These are phyloP conservation scores for Euleptes europaea DNA, from an alignment of 2,113 vertebrate species.

Conservation along the genomic window DNA sequence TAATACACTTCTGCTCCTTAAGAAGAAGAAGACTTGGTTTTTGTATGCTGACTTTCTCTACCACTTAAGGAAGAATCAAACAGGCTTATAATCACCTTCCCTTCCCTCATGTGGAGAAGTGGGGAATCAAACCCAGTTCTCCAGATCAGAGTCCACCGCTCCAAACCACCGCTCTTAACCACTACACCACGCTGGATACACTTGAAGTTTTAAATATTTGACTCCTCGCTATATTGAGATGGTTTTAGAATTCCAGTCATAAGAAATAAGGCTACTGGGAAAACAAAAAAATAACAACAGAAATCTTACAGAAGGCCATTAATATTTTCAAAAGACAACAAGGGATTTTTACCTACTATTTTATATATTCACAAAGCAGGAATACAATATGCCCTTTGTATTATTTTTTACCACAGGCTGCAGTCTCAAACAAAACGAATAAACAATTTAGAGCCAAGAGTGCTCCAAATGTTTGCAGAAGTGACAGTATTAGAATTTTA, in stretches of 20 bases:
- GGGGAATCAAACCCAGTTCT: too few species aligned
- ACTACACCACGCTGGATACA: fast-evolving
- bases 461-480: background rate
- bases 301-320: background rate
- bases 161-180: too few species aligned
- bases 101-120: too few species aligned
- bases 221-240: background rate
- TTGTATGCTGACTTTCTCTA: too few species aligned
- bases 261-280: background rate
- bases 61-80: too few species aligned
- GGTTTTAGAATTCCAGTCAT: background rate
- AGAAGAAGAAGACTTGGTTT: too few species aligned
- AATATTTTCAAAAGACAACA: background rate
- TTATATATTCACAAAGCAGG: background rate
- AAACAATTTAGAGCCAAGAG: background rate
- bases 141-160: too few species aligned
- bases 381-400: background rate
- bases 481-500: too few species aligned
- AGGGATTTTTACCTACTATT: background rate
- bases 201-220: background rate
- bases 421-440: background rate
- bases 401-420: background rate
- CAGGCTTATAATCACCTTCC: too few species aligned
- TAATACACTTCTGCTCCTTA: background rate
- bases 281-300: background rate